Evolutionary conservation across 2,888 invertebrate genomes (phyloP), one percentile per base, ranked within the genome.

Genomic region (Hymenopus coronatus): DNA sequence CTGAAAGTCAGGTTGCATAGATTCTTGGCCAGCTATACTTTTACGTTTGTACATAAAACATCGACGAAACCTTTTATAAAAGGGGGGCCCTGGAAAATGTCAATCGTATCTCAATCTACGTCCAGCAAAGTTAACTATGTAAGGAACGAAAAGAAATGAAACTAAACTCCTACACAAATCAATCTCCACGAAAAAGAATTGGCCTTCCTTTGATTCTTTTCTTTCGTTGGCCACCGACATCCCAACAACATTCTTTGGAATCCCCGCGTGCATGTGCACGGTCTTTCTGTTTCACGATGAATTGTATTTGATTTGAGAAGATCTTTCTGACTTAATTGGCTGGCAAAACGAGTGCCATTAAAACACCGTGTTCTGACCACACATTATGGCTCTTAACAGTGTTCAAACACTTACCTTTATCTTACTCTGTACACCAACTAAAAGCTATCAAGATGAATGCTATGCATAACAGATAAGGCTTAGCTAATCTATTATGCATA

Each of bases 51-150:
- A 40, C 46, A 33, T 85, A 85, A 85, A 85, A 85, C 46, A 85
- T 85, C 40, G 46, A 85, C 46, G 28, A 85, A 84, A 83, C 84
- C 84, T 88, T 88, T 88, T 88, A 88, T 88, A 84, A 84, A 86
- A 15, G 82, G 87, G 82, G 85, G 33, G 87, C 27, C 82, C 12
- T 82, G 33, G 46, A 46, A 28, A 82, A 88, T 82, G 88, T 88
- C 87, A 83, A 46, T 87, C 89, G 89, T 87, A 89, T 89, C 89
- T 89, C 89, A 89, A 89, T 89, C 87, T 83, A 70, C 87, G 87
- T 87, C 85, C 83, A 83, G 86, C 46, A 86, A 83, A 85, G 40
- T 82, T 84, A 83, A 89, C 87, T 82, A 88, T 81, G 84, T 81
- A 84, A 88, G 70, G 84, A 81, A 88, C 81, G 81, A 88, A 85